phyloP scores from a whole-genome alignment of 2,888 invertebrate species.

The Patella ulyssiponensis region DNA sequence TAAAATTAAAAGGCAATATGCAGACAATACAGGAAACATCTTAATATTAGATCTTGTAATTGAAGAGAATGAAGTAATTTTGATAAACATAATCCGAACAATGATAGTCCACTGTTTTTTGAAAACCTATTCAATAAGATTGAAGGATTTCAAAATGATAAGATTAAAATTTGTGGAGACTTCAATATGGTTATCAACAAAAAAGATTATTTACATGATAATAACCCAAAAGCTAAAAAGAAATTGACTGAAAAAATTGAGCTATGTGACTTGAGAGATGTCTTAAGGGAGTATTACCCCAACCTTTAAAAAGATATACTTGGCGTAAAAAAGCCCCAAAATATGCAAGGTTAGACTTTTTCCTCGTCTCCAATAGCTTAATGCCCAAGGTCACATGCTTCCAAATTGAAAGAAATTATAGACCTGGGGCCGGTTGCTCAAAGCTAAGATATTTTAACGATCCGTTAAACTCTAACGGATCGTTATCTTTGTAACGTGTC shows the following conservation, averaged over 20 bases:
- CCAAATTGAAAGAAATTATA: too few species aligned
- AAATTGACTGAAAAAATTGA: background rate
- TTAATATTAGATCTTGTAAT: conserved; percentile 5
- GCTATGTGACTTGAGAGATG: background rate
- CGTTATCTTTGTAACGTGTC: too few species aligned
- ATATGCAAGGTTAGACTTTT: too few species aligned
- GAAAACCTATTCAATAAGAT: conserved; percentile 10
- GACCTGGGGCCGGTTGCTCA: too few species aligned
- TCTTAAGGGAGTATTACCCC: background rate
- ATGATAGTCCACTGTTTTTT: conserved; percentile 14
- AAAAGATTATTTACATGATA: background rate
- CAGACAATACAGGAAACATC: conserved; percentile 3
- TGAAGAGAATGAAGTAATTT: background rate
- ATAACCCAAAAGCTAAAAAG: background rate
- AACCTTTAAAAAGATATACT: too few species aligned
- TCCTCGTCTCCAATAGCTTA: too few species aligned
- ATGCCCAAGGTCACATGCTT: too few species aligned
- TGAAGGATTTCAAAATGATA: background rate
- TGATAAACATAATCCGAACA: conserved; percentile 16
- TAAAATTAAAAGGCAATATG: background rate
- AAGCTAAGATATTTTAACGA: too few species aligned
- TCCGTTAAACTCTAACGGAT: too few species aligned
- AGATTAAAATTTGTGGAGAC: conserved; percentile 9
- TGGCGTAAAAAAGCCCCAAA: too few species aligned
- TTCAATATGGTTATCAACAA: conserved; percentile 15